Percentiles rank a stretch among this genome's conserved stretches.
phyloP scores from a whole-genome alignment of 1,140 invertebrate species.

The Arctopsyche grandis region DNA sequence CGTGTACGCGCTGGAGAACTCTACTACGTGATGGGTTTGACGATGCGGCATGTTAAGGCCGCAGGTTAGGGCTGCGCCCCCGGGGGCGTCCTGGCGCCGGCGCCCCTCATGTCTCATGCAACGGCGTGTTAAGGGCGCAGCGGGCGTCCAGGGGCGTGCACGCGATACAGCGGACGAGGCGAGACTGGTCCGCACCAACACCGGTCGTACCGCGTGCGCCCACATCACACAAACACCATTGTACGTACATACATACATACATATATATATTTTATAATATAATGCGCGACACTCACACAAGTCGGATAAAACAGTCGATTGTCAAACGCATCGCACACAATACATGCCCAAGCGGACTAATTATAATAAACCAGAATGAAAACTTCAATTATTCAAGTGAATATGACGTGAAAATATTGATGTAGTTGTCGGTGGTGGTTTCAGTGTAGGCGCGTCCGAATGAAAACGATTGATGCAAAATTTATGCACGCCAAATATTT shows the following conservation, averaged over 20 bases:
- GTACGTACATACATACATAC: neutral
- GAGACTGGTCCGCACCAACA: neutral
- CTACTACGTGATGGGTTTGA: neutral
- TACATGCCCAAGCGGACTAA: too few relatives aligned
- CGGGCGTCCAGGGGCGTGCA: neutral
- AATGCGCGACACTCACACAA: too few relatives aligned
- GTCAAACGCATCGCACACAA: too few relatives aligned
- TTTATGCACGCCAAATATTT: too few relatives aligned
- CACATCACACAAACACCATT: neutral
- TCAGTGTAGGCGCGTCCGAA: too few relatives aligned
- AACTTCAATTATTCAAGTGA: too few relatives aligned
- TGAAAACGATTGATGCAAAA: too few relatives aligned
- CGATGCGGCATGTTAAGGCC: neutral
- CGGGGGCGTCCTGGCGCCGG: neutral
- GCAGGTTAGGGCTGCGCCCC: neutral
- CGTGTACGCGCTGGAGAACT: neutral
- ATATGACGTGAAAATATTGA: too few relatives aligned
- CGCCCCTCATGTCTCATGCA: neutral
- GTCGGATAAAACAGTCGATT: too few relatives aligned
- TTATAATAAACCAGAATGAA: too few relatives aligned
- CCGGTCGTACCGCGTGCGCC: neutral
- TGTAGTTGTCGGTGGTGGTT: too few relatives aligned
- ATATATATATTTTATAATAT: too few relatives aligned
- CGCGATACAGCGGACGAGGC: neutral
- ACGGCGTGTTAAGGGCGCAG: neutral